Percentiles rank a stretch among this genome's conserved stretches.
phyloP scores from a whole-genome alignment of 2,888 invertebrate genomes.

The Rhyacophila evoluta region DNA sequence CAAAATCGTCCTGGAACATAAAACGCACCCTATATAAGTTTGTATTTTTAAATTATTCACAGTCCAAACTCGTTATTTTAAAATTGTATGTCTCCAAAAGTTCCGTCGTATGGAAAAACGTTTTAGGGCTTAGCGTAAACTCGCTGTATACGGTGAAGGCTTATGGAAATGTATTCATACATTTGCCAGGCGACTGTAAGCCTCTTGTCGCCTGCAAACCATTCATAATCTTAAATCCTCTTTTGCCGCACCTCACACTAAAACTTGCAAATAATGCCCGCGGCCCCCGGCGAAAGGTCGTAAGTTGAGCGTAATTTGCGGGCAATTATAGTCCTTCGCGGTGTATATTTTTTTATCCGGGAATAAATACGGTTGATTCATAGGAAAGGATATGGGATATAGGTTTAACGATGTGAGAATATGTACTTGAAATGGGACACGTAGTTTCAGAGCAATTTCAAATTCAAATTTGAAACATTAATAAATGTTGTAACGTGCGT shows the following conservation, averaged over 20 bases:
- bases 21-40: no score
- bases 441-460: no score
- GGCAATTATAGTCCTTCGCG: not conserved
- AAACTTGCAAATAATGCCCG: not conserved
- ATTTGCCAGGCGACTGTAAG: constrained; percentile 36
- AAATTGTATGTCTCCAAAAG: not conserved
- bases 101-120: not conserved
- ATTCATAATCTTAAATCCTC: constrained; percentile 41
- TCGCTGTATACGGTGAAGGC: constrained; percentile 1
- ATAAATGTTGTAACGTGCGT: no score
- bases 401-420: not conserved
- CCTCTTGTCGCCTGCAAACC: constrained; percentile 42
- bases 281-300: not conserved
- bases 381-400: not conserved
- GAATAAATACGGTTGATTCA: not conserved
- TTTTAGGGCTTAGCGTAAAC: not conserved
- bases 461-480: no score
- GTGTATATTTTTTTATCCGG: not conserved
- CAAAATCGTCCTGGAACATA: no score
- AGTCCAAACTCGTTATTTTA: not conserved
- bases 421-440: not conserved
- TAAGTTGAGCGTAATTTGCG: not conserved
- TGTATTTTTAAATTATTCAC: no score
- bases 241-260: not conserved
- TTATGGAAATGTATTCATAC: constrained; percentile 39